Evolutionary conservation across 2,797 vertebrate genomes (phyloP).

Genomic region (Lithobates sylvaticus): DNA sequence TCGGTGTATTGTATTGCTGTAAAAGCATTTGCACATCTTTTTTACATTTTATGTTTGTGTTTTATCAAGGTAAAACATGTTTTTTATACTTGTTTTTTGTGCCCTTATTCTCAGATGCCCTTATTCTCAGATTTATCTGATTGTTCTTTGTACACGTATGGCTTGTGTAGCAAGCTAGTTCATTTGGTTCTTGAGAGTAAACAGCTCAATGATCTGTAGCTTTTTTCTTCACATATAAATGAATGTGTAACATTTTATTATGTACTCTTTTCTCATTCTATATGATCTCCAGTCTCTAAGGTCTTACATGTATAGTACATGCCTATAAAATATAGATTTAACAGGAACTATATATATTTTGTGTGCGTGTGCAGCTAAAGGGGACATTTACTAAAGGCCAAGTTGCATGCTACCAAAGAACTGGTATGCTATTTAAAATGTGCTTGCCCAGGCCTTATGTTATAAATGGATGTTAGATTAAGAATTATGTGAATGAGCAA

Average conservation of each 20-base stretch:
- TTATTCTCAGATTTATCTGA: neutral
- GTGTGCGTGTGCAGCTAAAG: conserved; percentile 8
- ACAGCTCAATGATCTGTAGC: neutral
- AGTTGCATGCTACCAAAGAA: conserved; percentile 61
- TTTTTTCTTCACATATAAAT: conserved; percentile 4
- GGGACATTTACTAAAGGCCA: conserved; percentile 13
- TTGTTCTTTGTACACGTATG: neutral
- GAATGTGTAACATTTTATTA: neutral
- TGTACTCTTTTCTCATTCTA: neutral
- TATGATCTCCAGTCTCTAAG: conserved; percentile 33
- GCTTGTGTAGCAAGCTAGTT: neutral
- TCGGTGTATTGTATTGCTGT: conserved; percentile 21
- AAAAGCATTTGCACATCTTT: conserved; percentile 9
- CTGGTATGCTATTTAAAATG: conserved; percentile 56
- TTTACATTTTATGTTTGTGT: conserved; percentile 15
- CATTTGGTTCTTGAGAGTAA: neutral
- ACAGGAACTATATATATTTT: conserved; percentile 7
- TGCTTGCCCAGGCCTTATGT: conserved; percentile 72
- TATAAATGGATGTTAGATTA: conserved; percentile 67
- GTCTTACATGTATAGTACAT: conserved; percentile 18
- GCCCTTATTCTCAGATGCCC: neutral
- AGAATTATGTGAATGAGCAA: conserved; percentile 76
- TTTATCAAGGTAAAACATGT: neutral
- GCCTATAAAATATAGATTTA: conserved; percentile 12
- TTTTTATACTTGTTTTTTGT: neutral